Evolutionary conservation across 1,140 invertebrate genomes (phyloP), one percentile per base, ranked within the genome.

Genomic region (Drosophila elegans): DNA sequence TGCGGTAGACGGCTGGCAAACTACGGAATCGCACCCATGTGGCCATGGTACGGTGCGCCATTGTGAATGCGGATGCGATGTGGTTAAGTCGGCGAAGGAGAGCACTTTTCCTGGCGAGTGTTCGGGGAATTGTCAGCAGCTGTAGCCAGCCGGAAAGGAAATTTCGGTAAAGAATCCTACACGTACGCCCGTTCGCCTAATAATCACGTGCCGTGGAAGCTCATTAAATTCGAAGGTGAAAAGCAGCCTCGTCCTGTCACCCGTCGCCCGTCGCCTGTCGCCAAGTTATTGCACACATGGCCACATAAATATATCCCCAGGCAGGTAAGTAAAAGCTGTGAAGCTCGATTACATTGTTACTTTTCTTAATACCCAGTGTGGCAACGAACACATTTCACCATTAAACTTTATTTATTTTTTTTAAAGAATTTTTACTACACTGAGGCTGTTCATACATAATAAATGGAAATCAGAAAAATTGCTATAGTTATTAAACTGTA

Each of bases 181-280:
- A 75, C 73, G 74, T 68, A 76, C 74, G 54, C 55, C 56, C 73
- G 53, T 76, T 76, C 54, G 62, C 61, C 74, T 67, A 67, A 76
- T 76, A 76, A 76, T 76, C 73, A 76, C 74, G 74, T 76, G 44
- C 73, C 62, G 49, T 59, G 62, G 63, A 49, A 76, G 62, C 74
- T 76, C 74, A 76, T 76, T 76, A 76, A 76, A 76, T 76, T 67
- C 73, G 25, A 62, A 75, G 73, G 73, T 75, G 73, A 74, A 75
- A 75, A 75, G 60, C 46, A 64, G 69, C 60, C 73, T 53, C 10
- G 34, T 51, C 48, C 71, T 66, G 53, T 55, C 16, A 1, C 16
- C 16, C 16, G 16, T 21, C 16, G 16, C 16, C 16, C 16, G 16
- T 21, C 16, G 16, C 16, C 72, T 57, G 59, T 73, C 42, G 44